phyloP scores from a whole-genome alignment of 2,888 invertebrate species.

The Congeria kusceri region DNA sequence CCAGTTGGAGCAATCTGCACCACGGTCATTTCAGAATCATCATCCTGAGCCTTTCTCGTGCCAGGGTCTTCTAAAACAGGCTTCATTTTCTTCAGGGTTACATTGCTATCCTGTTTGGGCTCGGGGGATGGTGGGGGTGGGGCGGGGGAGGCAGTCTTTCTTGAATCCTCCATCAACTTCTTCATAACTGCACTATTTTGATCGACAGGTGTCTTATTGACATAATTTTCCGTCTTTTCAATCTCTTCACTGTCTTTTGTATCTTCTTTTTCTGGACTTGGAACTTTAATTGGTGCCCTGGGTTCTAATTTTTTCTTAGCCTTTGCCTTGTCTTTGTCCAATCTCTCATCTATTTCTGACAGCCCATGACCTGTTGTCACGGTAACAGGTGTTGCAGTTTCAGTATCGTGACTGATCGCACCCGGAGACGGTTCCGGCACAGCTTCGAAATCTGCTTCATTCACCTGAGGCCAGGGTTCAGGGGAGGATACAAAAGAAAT shows the following conservation, averaged over 20 bases:
- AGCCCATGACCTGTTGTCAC: background rate
- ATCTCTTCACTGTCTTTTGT: slow-evolving; percentile 22
- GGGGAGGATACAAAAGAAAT: slow-evolving; percentile 67
- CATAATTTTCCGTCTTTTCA: slow-evolving; percentile 39
- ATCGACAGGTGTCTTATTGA: slow-evolving; percentile 44
- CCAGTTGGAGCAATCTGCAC: slow-evolving; percentile 68
- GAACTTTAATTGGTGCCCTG: slow-evolving; percentile 20
- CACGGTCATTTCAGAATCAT: slow-evolving; percentile 65
- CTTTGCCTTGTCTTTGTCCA: slow-evolving; percentile 1
- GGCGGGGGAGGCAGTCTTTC: slow-evolving; percentile 74
- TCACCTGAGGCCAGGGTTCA: slow-evolving; percentile 78
- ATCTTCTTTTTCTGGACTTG: slow-evolving; percentile 41
- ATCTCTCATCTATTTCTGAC: slow-evolving; percentile 11
- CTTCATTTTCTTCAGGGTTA: slow-evolving; percentile 45
- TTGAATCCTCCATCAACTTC: slow-evolving; percentile 60
- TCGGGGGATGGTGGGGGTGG: slow-evolving; percentile 83
- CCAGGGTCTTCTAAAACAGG: too few species aligned
- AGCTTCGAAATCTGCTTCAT: slow-evolving; percentile 71
- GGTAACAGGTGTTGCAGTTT: slow-evolving; percentile 19
- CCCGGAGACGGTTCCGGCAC: slow-evolving; percentile 62
- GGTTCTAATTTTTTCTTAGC: slow-evolving; percentile 15
- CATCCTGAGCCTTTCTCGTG: slow-evolving; percentile 42
- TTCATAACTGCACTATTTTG: slow-evolving; percentile 40
- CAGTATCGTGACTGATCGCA: slow-evolving; percentile 28
- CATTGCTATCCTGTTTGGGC: slow-evolving; percentile 65